Evolutionary conservation across 1,140 invertebrate genomes (phyloP).

Genomic region (Brachionus rubens): DNA sequence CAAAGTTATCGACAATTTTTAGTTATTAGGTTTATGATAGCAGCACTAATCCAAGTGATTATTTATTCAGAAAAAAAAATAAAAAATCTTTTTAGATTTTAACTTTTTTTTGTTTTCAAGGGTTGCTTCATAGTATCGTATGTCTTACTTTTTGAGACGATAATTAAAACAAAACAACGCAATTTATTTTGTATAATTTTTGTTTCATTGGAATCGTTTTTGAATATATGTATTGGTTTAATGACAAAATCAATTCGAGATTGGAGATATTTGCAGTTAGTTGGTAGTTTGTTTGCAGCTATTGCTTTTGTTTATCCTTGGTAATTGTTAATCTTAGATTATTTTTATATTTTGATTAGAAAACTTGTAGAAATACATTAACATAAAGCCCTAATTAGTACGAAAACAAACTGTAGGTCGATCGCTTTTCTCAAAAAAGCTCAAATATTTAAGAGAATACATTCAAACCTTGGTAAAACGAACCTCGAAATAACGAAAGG

Average conservation of each 20-base stretch:
- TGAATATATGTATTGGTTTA: slow-evolving; percentile 1
- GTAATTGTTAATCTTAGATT: not conserved
- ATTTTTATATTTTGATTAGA: not conserved
- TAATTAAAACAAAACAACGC: not conserved
- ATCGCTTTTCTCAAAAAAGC: no score
- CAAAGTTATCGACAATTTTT: slow-evolving; percentile 15
- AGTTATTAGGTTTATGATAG: slow-evolving; percentile 9
- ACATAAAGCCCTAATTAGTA: not conserved
- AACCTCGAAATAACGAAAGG: no score
- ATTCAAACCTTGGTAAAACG: no score
- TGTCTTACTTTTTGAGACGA: slow-evolving; percentile 21
- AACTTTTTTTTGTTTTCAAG: not conserved
- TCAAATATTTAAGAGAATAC: no score
- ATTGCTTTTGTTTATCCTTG: slow-evolving; percentile 32
- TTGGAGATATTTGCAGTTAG: slow-evolving; percentile 36
- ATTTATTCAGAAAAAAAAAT: not conserved
- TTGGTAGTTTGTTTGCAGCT: slow-evolving; percentile 13
- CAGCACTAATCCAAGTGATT: slow-evolving; percentile 16
- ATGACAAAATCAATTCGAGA: slow-evolving; percentile 19
- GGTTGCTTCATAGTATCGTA: slow-evolving; percentile 27
- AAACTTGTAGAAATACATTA: not conserved
- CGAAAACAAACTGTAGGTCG: no score
- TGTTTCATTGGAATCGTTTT: not conserved
- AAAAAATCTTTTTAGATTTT: not conserved
- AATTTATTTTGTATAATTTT: not conserved